Base-by-base conservation (phyloP, 2,888 invertebrate genomes). In the Andrena camellia region DNA sequence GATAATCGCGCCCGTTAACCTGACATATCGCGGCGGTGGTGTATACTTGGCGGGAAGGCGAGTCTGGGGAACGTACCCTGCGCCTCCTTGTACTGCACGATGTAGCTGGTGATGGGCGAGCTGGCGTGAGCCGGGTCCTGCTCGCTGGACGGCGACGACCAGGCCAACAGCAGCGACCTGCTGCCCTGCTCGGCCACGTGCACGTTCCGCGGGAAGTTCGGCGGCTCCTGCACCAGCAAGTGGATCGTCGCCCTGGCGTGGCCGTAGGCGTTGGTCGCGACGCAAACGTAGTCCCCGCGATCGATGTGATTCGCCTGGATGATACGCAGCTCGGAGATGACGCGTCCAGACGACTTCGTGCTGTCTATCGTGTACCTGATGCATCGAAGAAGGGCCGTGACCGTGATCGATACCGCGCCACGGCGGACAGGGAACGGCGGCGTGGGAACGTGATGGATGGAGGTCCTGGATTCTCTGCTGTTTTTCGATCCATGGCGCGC, bases 211-310 rank as follows among this genome's bases (percentile, higher is more conserved):
- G 96, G 96, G 67, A 95, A 95, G 89, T 95, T 96, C 1, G 96
- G 96, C n/a, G 95, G 95, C 85, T 96, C 96, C 93, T 95, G 94
- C 8, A 95, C 94, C 83, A 95, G 94, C 20, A 95, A 90, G 85
- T 95, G 93, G 82, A 95, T 92, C 93, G 93, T 81, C 94, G 94
- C 93, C 92, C 95, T 94, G 87, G 96, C 96, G 75, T 95, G 95
- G 0, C 96, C 96, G 91, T 95, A 96, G 0, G 95, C 94, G 92
- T 96, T 96, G 79, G 94, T 95, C 2, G 96, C 96, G 35, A 95
- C 94, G 90, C 96, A 96, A 1, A 95, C 95, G 91, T 96, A 96
- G 90, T 96, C 96, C 2, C 95, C 95, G 8, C 96, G 94, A 88
- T 95, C 95, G 23, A 94, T 93, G 26, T 95, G 92, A 20, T 94